Evolutionary conservation across 2,797 vertebrate species (phyloP).

Genomic region (Fratercula arctica): DNA sequence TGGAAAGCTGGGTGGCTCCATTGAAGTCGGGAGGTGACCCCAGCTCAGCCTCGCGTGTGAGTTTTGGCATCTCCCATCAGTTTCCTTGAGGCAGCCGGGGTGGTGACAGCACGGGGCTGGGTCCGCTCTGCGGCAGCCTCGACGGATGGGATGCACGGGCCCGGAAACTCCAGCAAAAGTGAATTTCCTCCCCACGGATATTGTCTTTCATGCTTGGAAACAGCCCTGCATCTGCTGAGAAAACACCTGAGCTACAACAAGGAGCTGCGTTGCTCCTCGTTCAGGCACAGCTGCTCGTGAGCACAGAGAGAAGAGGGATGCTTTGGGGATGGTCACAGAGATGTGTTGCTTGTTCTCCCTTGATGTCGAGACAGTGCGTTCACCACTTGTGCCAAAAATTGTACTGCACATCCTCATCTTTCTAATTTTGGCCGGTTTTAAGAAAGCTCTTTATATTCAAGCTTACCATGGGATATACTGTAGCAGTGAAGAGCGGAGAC

Average conservation of each 20-base stretch:
- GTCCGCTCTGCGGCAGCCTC: neutral
- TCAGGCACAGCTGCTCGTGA: neutral
- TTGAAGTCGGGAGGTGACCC: constrained; percentile 19
- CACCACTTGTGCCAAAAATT: neutral
- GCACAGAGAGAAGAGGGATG: neutral
- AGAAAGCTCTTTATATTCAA: neutral
- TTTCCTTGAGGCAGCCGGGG: neutral
- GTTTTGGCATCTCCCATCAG: neutral
- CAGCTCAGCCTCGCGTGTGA: neutral
- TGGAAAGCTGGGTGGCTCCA: constrained; percentile 44
- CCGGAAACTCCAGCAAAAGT: neutral
- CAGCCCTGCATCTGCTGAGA: neutral
- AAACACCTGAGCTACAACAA: neutral
- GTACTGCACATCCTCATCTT: neutral
- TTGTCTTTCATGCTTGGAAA: constrained; percentile 17
- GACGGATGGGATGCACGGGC: neutral
- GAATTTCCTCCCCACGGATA: neutral
- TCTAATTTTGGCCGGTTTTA: neutral
- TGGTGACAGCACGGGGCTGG: neutral
- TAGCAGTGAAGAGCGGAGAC: neutral
- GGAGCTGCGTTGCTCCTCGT: neutral
- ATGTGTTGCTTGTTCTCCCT: neutral
- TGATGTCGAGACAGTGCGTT: neutral
- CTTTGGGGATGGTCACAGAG: neutral
- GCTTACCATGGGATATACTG: neutral